phyloP scores from a whole-genome alignment of 2,113 vertebrate genomes.

The Dromaius novaehollandiae region DNA sequence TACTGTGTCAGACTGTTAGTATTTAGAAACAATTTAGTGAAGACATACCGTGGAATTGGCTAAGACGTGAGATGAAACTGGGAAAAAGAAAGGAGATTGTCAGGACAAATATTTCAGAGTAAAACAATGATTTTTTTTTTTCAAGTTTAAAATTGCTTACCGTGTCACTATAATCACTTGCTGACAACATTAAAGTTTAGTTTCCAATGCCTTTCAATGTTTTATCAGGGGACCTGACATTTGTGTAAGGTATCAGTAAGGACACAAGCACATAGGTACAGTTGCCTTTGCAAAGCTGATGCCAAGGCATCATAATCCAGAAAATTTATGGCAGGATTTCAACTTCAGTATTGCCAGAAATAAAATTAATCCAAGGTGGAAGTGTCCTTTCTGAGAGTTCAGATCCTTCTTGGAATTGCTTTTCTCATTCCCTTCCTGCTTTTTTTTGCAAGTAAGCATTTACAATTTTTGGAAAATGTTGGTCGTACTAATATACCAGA shows the following conservation, averaged over 20 bases:
- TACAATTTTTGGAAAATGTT: conserved; percentile 52
- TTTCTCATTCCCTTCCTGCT: conserved; percentile 54
- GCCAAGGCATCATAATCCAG: conserved; percentile 73
- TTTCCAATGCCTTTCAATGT: conserved; percentile 8
- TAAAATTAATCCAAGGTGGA: conserved; percentile 76
- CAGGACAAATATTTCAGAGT: not conserved
- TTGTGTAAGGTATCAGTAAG: conserved; percentile 66
- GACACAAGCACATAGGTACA: conserved; percentile 52
- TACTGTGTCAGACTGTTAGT: not conserved
- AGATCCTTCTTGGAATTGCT: conserved; percentile 63
- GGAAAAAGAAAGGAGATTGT: not conserved
- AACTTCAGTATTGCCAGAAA: conserved; percentile 70
- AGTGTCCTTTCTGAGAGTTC: conserved; percentile 68
- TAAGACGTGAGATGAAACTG: not conserved
- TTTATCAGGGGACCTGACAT: conserved; percentile 51
- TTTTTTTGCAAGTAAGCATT: conserved; percentile 73
- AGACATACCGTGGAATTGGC: not conserved
- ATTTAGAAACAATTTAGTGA: not conserved
- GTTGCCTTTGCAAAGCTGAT: conserved; percentile 49
- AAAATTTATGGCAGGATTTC: conserved; percentile 73
- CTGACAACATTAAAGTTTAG: conserved; percentile 27
- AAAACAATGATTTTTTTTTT: conserved; percentile 14
- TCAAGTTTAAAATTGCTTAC: conserved; percentile 12
- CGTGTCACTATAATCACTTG: conserved; percentile 21
- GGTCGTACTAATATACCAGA: conserved; percentile 38